A percentile compares a stretch with the other conserved stretches of the same genome.
Evolutionary conservation across 2,888 invertebrate genomes (phyloP).

Genomic region (Thysanoteuthis rhombus): DNA sequence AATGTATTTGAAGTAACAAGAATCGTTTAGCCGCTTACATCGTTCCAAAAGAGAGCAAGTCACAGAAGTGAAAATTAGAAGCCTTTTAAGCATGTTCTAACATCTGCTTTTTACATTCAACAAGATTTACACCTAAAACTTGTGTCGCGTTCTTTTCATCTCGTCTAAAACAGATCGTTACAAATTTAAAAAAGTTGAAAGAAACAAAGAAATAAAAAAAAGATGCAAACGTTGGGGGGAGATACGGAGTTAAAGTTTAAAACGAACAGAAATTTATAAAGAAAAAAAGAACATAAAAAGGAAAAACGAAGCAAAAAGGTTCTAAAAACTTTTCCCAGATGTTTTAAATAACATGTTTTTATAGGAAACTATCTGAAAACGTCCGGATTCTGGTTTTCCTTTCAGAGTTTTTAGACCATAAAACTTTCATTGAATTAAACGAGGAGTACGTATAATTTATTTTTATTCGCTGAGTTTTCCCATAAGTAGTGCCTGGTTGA

Average conservation of each 20-base stretch:
- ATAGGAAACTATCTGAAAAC: neutral
- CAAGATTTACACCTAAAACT: slow-evolving; percentile 12
- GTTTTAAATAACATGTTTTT: neutral
- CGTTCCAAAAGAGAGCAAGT: neutral
- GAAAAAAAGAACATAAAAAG: neutral
- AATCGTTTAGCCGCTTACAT: neutral
- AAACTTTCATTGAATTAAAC: neutral
- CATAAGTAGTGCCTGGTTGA: neutral
- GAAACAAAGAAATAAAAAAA: neutral
- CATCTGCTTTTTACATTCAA: neutral
- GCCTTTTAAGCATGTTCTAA: neutral
- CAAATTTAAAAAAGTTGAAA: neutral
- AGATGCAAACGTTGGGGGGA: neutral
- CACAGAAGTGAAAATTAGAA: neutral
- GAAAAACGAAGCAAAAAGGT: neutral
- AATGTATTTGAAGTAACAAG: neutral
- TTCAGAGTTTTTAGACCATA: neutral
- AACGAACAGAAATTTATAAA: neutral
- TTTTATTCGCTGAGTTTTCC: neutral
- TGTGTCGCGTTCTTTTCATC: neutral
- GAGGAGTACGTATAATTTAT: neutral
- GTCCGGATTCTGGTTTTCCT: neutral
- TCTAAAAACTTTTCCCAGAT: neutral
- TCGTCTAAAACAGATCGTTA: neutral
- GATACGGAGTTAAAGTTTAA: neutral